Base-by-base conservation (phyloP, 2,888 invertebrate genomes). In the Mellilla xanthometata region DNA sequence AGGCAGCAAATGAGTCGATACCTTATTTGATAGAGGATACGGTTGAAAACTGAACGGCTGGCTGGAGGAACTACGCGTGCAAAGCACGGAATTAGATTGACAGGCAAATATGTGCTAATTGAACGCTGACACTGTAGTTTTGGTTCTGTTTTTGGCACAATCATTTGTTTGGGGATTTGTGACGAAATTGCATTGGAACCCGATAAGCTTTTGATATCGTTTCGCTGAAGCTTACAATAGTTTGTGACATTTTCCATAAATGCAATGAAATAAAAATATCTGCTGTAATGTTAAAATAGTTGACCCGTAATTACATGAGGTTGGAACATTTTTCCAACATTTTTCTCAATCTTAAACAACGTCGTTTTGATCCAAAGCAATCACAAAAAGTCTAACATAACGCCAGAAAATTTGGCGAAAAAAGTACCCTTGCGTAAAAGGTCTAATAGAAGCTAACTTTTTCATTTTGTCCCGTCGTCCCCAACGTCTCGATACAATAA, bases 21-120 rank as follows among this genome's bases (percentile, higher is more conserved):
- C 50, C 38, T 36, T 56, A 28, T 15, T 13, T 2, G 9, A 2
- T 22, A 31, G 22, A 39, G 11, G 12, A 50, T 51, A 48, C 11
- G 28, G 50, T 39, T 41, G 46, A 40, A 47, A 46, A 41, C 49
- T 7, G 24, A 39, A 36, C 44, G 30, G 29, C 23, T 42, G 38
- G 43, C 44, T 38, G 38, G 38, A 28, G 32, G 10, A 10, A 38
- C 11, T 33, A 39, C 34, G 41, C 41, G 38, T 48, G 15, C 28
- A 34, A 33, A 15, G 28, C 33, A 12, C 26, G 24, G 32, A 47
- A 43, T 46, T 52, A 48, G 49, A 54, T 52, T 52, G 52, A 53
- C 46, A 49, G 33, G 39, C 40, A 38, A 42, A 51, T 53, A 53
- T 48, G 40, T 45, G 45, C 19, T 52, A 49, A 52, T 53, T 53